phyloP scores from a whole-genome alignment of 2,113 vertebrate species.

The Puma concolor region DNA sequence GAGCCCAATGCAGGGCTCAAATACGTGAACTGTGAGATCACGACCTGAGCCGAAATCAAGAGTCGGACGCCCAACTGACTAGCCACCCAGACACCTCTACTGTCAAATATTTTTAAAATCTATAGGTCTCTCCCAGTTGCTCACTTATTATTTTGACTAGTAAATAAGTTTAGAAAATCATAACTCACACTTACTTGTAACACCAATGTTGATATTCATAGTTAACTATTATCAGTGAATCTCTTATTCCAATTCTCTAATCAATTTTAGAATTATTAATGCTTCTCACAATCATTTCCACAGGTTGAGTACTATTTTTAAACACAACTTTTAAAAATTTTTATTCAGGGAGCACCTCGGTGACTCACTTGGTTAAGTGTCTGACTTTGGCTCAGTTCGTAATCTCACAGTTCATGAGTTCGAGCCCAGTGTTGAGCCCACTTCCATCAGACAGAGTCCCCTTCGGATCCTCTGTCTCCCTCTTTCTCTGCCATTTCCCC shows the following conservation, averaged over 20 bases:
- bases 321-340: neutral
- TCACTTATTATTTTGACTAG: conserved; percentile 7
- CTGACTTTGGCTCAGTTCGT: too few species aligned
- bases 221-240: neutral
- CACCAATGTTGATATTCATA: neutral
- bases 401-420: too few species aligned
- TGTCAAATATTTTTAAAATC: neutral
- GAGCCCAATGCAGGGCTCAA: too few species aligned
- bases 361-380: too few species aligned
- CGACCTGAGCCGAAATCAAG: too few species aligned
- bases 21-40: too few species aligned
- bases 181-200: neutral
- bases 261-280: neutral
- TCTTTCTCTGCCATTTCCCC: too few species aligned
- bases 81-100: neutral
- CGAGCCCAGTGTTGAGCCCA: too few species aligned
- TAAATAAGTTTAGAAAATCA: neutral
- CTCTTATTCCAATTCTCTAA: neutral
- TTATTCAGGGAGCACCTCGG: neutral
- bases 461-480: too few species aligned
- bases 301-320: neutral
- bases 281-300: neutral
- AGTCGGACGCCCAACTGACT: too few species aligned
- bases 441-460: too few species aligned
- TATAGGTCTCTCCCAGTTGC: neutral